Evolutionary conservation across 2,113 vertebrate species (phyloP).

Genomic region (Otis tarda): DNA sequence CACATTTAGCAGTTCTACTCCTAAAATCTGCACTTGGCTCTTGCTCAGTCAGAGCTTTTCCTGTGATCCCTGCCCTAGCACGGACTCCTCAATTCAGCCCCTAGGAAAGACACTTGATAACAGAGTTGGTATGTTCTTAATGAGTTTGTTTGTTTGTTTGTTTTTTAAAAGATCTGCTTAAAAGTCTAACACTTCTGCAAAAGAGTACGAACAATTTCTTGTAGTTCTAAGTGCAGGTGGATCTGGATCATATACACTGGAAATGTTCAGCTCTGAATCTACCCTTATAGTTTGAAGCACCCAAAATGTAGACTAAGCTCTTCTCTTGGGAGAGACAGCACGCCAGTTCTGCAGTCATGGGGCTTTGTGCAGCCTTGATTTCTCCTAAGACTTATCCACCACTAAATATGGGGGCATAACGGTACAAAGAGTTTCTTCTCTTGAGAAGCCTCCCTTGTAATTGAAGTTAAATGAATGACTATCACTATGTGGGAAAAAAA

Average conservation of each 20-base stretch:
- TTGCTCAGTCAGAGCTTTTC: neutral
- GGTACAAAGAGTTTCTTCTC: neutral
- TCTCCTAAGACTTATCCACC: neutral
- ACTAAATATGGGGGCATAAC: neutral
- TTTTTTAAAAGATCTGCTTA: neutral
- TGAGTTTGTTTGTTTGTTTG: neutral
- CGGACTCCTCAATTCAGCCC: neutral
- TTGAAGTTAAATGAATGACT: slow-evolving; percentile 6
- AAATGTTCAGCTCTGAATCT: neutral
- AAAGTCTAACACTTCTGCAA: neutral
- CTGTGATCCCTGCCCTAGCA: neutral
- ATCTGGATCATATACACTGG: neutral
- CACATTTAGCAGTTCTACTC: neutral
- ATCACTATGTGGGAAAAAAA: neutral
- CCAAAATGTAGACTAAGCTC: neutral
- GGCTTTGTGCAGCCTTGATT: neutral
- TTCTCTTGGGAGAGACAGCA: neutral
- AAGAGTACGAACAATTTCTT: neutral
- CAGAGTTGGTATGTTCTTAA: neutral
- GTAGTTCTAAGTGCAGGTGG: neutral
- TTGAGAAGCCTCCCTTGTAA: neutral
- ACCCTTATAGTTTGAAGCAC: neutral
- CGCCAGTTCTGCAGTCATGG: neutral
- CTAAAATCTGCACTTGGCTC: neutral
- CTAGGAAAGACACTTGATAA: neutral